These are phyloP conservation scores for Gadopsis bispinosus DNA, from an alignment of 2,797 vertebrate genomes.

Conservation along the genomic window DNA sequence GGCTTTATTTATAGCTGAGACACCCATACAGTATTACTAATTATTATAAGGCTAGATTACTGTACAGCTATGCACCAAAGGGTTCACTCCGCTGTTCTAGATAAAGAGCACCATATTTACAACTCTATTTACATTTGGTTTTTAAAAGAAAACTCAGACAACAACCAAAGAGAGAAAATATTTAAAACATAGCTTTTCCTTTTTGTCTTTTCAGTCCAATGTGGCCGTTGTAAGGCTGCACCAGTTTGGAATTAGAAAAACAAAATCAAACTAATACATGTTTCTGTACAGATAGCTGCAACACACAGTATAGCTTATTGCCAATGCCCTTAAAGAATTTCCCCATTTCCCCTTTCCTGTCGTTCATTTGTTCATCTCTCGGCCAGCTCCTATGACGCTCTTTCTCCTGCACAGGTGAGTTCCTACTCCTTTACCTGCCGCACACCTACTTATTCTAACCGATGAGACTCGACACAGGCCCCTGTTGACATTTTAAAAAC, in stretches of 20 bases:
- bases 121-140: conserved; percentile 88
- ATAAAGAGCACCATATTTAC: conserved; percentile 90
- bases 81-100: conserved; percentile 89
- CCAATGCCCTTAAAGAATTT: conserved; percentile 92
- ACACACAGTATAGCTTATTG: conserved; percentile 93
- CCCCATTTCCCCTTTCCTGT: conserved; percentile 21
- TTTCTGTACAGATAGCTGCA: conserved; percentile 93
- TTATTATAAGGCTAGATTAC: conserved; percentile 91
- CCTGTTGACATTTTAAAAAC: conserved; percentile 63
- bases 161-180: conserved; percentile 56
- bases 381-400: conserved; percentile 55
- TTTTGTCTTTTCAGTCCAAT: conserved; percentile 75
- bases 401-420: conserved; percentile 11
- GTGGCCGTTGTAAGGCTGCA: conserved; percentile 87
- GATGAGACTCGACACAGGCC: conserved; percentile 29
- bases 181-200: conserved; percentile 60
- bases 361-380: conserved; percentile 35
- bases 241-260: conserved; percentile 77
- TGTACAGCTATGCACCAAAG: conserved; percentile 92
- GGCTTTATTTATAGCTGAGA: conserved; percentile 74
- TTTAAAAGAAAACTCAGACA: conserved; percentile 61
- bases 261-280: conserved; percentile 67
- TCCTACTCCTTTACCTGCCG: conserved; percentile 9
- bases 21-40: conserved; percentile 82
- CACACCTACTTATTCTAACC: conserved; percentile 10